A percentile compares a stretch with the other conserved stretches of the same genome.
phyloP scores from a whole-genome alignment of 2,797 vertebrate genomes.

The Myotis pilosus region DNA sequence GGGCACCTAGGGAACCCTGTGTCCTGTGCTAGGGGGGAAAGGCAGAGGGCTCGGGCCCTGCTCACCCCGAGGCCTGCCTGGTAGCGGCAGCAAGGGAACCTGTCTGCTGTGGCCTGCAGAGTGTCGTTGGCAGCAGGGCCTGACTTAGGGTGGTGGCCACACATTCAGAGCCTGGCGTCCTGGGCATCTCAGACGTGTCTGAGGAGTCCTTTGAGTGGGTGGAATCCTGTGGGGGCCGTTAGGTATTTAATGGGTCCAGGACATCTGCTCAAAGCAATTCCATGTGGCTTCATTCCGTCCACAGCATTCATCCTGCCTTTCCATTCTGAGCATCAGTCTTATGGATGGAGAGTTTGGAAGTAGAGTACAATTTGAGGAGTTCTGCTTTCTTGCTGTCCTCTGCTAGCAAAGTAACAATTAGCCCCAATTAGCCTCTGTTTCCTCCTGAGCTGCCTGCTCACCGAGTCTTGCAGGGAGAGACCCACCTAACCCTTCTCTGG shows the following conservation, averaged over 20 bases:
- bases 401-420: background rate
- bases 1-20: background rate
- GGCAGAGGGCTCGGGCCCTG: background rate
- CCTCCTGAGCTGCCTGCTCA: background rate
- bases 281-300: background rate
- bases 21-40: background rate
- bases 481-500: background rate
- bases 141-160: background rate
- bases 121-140: background rate
- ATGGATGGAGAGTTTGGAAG: background rate
- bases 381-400: background rate
- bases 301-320: background rate
- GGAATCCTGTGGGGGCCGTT: background rate
- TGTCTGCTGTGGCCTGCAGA: no score
- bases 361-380: background rate
- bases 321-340: background rate
- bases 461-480: background rate
- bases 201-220: background rate
- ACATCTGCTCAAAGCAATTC: background rate
- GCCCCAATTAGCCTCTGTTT: background rate
- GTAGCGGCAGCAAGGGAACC: accelerated
- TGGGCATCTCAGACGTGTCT: background rate
- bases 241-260: no score
- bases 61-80: background rate
- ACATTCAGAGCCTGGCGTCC: background rate